These are phyloP conservation scores for Caenorhabditis doughertyi DNA, from an alignment of 2,888 invertebrate species.

Conservation along the genomic window DNA sequence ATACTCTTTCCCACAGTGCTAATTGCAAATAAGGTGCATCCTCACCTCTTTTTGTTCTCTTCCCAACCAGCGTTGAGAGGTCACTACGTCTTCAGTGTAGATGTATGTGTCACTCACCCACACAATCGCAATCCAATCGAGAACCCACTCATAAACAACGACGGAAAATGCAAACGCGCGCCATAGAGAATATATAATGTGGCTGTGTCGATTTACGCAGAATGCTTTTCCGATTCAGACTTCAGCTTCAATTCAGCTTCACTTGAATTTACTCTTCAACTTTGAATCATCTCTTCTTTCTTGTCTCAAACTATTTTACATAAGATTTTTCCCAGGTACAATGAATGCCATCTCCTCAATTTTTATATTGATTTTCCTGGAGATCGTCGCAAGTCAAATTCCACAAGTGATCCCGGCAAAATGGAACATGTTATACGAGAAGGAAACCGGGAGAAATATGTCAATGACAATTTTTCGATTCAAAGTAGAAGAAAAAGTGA, in stretches of 20 bases:
- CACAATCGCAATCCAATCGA: too few species aligned
- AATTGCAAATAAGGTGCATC: not conserved
- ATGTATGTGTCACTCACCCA: not conserved
- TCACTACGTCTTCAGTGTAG: too few species aligned
- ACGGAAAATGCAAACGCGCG: not conserved
- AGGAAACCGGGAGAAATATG: conserved; percentile 32
- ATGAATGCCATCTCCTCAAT: not conserved
- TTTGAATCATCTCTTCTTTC: not conserved
- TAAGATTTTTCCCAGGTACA: not conserved
- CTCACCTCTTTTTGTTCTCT: not conserved
- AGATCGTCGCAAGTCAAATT: conserved; percentile 9
- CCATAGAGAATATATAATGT: not conserved
- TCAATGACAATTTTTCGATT: conserved; percentile 58
- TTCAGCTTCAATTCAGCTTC: not conserved
- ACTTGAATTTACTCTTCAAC: not conserved
- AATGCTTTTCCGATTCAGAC: not conserved
- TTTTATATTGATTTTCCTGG: conserved; percentile 28
- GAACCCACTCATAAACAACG: too few species aligned
- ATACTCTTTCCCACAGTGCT: not conserved
- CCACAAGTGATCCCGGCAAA: conserved; percentile 50
- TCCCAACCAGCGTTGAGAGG: too few species aligned
- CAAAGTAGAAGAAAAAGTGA: conserved; percentile 45
- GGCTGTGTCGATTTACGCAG: conserved; percentile 7
- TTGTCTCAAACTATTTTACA: not conserved
- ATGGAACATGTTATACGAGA: conserved; percentile 54